Base-by-base conservation (phyloP, 2,797 vertebrate species). In the Parambassis ranga region DNA sequence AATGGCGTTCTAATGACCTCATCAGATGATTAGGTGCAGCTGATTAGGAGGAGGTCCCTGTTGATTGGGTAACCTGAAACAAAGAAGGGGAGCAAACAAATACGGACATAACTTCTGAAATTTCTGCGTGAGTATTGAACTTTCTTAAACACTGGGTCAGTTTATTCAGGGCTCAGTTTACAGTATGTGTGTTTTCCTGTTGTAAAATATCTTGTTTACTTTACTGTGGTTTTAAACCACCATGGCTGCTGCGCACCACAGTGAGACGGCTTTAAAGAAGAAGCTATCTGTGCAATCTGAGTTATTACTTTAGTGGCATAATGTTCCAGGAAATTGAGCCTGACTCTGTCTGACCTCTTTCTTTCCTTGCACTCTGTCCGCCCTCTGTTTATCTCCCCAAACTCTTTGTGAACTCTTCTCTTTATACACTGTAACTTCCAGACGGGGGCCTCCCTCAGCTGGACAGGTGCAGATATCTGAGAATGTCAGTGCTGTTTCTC, bases 401-500 rank as follows among this genome's bases (percentile, higher is more conserved):
- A 56, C 35, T 13, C 36, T 30, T 4, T 37, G 31, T 66, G 10
- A 70, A 28, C 16, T 49, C 58, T 11, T 43, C 14, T 57, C 48
- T 42, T 35, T 36, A 26, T 53, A 6, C 24, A 33, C 33, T 23
- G 4, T 8, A 37, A 16, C 27, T 37, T 77, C 46, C 46, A 22
- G 44, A 48, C 35, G 56, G 65, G 42, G 43, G 30, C 33, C 38
- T 48, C 56, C 37, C 39, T 41, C 48, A 36, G 61, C 46, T 18
- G 37, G 79, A 84, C 90, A 90, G 89, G 86, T 89, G 88, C 76
- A 79, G 71, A 83, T 79, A 88, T 85, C 24, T 68, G 82, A 87
- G 82, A 87, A 39, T 14, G 42, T 31, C 27, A 32, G 14, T 52
- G 43, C 35, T 42, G 31, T 59, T 38, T 62, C 51, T 16, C 28